These are phyloP conservation scores for Muntiacus muntjak DNA, from an alignment of 2,113 vertebrate genomes.

Conservation along the genomic window DNA sequence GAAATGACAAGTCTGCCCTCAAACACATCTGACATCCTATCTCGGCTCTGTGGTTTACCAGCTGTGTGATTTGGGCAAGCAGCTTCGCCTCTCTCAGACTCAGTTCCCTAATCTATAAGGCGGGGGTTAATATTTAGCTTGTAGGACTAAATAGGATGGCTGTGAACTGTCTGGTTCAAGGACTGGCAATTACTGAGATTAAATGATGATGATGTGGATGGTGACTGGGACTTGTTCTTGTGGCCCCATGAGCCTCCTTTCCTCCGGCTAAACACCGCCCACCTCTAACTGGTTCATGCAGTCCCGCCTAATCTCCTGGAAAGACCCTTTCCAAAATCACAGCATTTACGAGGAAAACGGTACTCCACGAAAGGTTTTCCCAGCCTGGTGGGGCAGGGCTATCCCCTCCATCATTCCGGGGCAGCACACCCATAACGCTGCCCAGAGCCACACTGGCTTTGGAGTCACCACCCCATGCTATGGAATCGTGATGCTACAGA, in stretches of 20 bases:
- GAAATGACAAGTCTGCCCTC: not conserved
- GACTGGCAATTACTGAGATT: not conserved
- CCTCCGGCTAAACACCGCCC: not conserved
- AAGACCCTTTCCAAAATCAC: not conserved
- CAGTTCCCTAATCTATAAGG: not conserved
- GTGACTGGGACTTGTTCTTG: not conserved
- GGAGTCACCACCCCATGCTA: rapidly evolving
- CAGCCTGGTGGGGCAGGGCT: not conserved
- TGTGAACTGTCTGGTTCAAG: not conserved
- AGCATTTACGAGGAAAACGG: rapidly evolving
- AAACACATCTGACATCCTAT: not conserved
- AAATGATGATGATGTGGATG: not conserved
- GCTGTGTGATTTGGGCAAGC: not conserved
- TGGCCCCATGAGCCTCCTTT: rapidly evolving
- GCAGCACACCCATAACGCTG: rapidly evolving
- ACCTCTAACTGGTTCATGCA: not conserved
- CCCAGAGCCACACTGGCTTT: rapidly evolving
- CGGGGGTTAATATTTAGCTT: not conserved
- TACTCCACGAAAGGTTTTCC: not conserved
- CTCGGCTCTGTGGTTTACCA: not conserved
- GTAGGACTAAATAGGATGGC: not conserved
- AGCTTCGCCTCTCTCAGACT: not conserved
- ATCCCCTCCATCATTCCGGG: no score
- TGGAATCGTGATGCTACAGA: rapidly evolving
- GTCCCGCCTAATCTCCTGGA: not conserved